Conservation (phyloP, 64 coral and sea anemone genomes). For the Actinia tenebrosa region DNA sequence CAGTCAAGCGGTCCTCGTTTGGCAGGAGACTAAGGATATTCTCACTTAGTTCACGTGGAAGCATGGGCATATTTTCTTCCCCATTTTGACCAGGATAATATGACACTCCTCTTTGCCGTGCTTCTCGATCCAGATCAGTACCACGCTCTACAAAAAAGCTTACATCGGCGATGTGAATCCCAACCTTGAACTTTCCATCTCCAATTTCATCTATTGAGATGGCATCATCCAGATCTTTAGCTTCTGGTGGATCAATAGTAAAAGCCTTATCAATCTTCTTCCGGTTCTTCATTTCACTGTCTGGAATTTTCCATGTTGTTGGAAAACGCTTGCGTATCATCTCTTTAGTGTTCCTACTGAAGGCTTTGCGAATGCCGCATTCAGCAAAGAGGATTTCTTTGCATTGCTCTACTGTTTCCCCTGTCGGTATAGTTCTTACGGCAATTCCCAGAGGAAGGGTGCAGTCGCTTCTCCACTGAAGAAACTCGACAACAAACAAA, state of each 20-base stretch:
- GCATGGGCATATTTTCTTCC: constrained; percentile 55
- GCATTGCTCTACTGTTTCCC: constrained; percentile 35
- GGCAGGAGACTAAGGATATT: constrained; percentile 55
- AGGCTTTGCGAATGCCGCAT: constrained; percentile 31
- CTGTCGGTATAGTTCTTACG: constrained; percentile 29
- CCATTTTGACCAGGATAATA: constrained; percentile 56
- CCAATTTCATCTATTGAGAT: constrained; percentile 35
- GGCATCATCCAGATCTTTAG: constrained; percentile 82
- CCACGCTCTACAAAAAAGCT: constrained; percentile 69
- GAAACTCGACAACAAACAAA: constrained; percentile 65
- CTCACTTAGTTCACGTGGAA: constrained; percentile 74
- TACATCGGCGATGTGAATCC: constrained; percentile 84
- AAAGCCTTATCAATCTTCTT: constrained; percentile 31
- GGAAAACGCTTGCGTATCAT: constrained; percentile 21
- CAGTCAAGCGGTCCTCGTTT: constrained; percentile 47
- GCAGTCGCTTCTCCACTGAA: constrained; percentile 62
- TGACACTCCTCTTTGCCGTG: constrained; percentile 46
- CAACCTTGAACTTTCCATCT: constrained; percentile 28
- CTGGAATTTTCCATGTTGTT: constrained; percentile 38
- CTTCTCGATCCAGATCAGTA: constrained; percentile 63
- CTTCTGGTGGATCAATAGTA: constrained; percentile 71
- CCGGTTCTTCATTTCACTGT: constrained; percentile 29
- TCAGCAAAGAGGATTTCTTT: constrained; percentile 61
- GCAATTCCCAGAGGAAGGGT: constrained; percentile 45
- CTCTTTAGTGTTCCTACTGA: constrained; percentile 29